Evolutionary conservation across 2,113 vertebrate genomes (phyloP), one percentile per base, ranked within the genome.

Genomic region (Nansenia antarctica): DNA sequence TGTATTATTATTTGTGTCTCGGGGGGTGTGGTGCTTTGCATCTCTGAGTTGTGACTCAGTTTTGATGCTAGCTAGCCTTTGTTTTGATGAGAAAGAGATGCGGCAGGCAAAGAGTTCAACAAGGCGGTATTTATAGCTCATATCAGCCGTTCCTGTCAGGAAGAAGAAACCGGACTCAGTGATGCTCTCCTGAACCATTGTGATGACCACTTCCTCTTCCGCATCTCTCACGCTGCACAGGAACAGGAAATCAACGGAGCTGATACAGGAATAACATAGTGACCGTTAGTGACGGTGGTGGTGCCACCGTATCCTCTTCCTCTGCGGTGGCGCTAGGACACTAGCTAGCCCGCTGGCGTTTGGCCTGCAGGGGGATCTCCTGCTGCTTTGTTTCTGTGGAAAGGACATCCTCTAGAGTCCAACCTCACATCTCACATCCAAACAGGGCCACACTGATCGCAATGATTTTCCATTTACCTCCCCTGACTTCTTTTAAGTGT

Each of bases 161-260:
- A 49, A 42, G 39, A 42, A n/a, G n/a, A 53, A n/a, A 14, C 15
- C 12, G 45, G 14, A 29, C 62, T 32, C 9, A 30, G 62, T 39
- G 18, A 49, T 64, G 62, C 62, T 42, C 20, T 26, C 9, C 20
- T 63, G 61, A 27, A 31, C 26, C n/a, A 11, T 64, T 60, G 22
- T 57, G 2, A 57, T 29, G 54, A n/a, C 27, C 54, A 14, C 54
- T 57, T 30, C 54, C 54, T 57, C 11, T 11, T 54, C 27, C 12
- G 3, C 4, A 26, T 57, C 3, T 31, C 27, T 57, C 54, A 18
- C 5, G 26, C 54, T 6, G 26, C 26, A 6, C 27, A 14, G 4
- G 27, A 29, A 30, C 54, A 30, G 27, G 54, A 57, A 30, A 57
- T 12, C 0, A 29, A 5, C 3, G 5, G 11, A 6, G 29, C 29